Percentiles rank a stretch among this genome's conserved stretches.
These are phyloP conservation scores for Drosophila buzzatii DNA, from an alignment of 2,888 invertebrate species.

Conservation along the genomic window DNA sequence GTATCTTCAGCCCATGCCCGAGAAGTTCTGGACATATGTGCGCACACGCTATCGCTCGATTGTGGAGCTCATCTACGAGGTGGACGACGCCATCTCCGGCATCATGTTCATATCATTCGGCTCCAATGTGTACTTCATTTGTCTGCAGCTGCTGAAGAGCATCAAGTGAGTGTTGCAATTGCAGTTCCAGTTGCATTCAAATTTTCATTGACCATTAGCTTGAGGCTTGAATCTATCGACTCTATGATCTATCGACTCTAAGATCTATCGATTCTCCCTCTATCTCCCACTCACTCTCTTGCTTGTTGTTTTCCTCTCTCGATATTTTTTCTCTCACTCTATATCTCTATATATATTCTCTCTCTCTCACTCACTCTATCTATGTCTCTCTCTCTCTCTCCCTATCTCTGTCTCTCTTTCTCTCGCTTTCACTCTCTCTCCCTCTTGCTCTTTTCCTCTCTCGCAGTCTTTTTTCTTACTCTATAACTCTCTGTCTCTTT, in stretches of 20 bases:
- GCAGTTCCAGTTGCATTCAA: neutral
- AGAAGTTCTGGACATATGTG: constrained; percentile 86
- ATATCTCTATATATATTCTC: no score
- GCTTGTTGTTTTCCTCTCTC: neutral
- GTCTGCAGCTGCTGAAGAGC: constrained; percentile 87
- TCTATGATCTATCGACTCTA: no score
- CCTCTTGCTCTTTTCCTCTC: neutral
- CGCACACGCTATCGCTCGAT: constrained; percentile 86
- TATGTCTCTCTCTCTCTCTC: neutral
- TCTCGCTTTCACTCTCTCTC: neutral
- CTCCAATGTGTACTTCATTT: constrained; percentile 87
- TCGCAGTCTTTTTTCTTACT: neutral
- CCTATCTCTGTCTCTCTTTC: neutral
- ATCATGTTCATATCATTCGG: constrained; percentile 87
- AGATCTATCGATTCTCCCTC: no score
- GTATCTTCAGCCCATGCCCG: constrained; percentile 61
- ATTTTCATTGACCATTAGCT: no score
- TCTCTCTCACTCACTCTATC: neutral
- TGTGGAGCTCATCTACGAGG: constrained; percentile 85
- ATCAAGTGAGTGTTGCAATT: constrained; percentile 82
- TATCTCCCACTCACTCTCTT: no score
- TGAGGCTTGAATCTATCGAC: no score
- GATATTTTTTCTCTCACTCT: neutral
- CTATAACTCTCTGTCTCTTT: neutral
- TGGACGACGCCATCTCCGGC: constrained; percentile 86